A percentile compares a stretch with the other conserved stretches of the same genome.
Conservation (phyloP, 2,888 invertebrate species). For the Nemotelus pantherinus region DNA sequence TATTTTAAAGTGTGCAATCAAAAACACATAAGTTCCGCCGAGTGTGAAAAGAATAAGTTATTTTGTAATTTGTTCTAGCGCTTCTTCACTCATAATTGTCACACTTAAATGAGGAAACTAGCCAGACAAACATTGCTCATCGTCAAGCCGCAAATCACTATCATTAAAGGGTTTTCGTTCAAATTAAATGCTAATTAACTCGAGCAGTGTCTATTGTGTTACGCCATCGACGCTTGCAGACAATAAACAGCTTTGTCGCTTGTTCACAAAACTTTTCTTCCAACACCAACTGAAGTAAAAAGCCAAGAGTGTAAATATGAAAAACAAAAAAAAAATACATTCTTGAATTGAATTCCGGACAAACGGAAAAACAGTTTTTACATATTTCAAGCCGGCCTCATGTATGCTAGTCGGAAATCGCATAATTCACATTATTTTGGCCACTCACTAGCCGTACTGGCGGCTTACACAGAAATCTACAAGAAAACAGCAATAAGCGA, state of each 20-base stretch:
- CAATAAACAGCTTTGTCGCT: not conserved
- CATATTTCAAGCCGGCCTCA: no score
- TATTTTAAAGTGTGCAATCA: no score
- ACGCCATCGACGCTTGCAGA: not conserved
- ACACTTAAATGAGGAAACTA: not conserved
- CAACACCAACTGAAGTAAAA: no score
- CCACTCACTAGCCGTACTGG: not conserved
- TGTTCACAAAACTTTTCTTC: no score
- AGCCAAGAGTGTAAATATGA: not conserved
- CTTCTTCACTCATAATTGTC: no score
- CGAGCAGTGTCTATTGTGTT: slow-evolving; percentile 29
- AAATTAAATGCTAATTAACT: slow-evolving; percentile 32
- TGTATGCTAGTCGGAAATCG: slow-evolving; percentile 19
- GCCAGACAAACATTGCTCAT: not conserved
- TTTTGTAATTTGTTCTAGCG: not conserved
- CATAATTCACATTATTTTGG: slow-evolving; percentile 33
- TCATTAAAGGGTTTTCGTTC: not conserved
- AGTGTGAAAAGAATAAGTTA: not conserved
- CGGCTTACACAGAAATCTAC: not conserved
- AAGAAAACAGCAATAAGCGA: slow-evolving; percentile 9
- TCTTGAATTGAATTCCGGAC: not conserved
- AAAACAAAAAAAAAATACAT: slow-evolving; percentile 5
- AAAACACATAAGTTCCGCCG: not conserved
- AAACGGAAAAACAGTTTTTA: not conserved
- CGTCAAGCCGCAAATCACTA: not conserved